Evolutionary conservation across 2,113 vertebrate species (phyloP).

Genomic region (Varanus komodoensis): DNA sequence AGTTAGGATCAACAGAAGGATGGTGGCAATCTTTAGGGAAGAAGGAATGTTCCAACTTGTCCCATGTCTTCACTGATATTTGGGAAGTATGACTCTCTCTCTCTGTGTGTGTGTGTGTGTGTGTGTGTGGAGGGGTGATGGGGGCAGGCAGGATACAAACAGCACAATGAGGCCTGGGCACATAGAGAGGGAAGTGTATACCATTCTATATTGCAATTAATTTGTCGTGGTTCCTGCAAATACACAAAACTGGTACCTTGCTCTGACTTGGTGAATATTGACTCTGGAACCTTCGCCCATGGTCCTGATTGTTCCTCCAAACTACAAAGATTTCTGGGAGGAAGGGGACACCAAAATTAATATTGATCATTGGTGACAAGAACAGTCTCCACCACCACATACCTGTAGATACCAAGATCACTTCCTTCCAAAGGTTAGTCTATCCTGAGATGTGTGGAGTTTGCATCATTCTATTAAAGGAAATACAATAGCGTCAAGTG

Average conservation of each 20-base stretch:
- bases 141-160: too few relatives aligned
- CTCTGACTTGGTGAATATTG: not conserved
- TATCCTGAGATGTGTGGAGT: not conserved
- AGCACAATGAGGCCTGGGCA: too few relatives aligned
- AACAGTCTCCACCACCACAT: not conserved
- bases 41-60: too few relatives aligned
- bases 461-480: not conserved
- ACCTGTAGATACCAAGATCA: not conserved
- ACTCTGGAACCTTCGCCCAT: not conserved
- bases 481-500: not conserved
- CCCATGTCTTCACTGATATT: too few relatives aligned
- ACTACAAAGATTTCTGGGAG: not conserved
- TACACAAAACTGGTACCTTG: not conserved
- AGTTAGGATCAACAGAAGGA: too few relatives aligned
- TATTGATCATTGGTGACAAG: not conserved
- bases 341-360: not conserved
- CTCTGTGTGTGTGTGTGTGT: too few relatives aligned
- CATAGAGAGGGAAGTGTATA: too few relatives aligned
- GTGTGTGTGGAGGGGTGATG: too few relatives aligned
- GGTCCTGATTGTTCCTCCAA: not conserved
- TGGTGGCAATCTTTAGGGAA: too few relatives aligned
- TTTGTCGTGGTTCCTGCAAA: too few relatives aligned
- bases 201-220: too few relatives aligned
- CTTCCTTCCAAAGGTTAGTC: not conserved
- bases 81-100: too few relatives aligned